Evolutionary conservation across 2,113 vertebrate species (phyloP).

Genomic region (Burhinus oedicnemus): DNA sequence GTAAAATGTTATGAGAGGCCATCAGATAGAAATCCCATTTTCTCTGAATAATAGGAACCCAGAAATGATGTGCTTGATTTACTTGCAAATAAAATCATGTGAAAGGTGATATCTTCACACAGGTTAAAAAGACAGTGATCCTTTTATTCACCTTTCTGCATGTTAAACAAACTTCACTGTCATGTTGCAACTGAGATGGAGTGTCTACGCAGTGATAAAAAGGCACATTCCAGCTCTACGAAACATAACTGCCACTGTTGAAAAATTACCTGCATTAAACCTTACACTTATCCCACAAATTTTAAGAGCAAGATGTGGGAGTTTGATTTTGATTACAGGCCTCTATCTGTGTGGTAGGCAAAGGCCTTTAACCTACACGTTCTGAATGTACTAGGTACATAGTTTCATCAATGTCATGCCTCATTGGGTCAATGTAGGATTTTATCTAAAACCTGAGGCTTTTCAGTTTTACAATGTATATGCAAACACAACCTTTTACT

Average conservation of each 20-base stretch:
- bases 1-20: constrained; percentile 68
- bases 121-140: constrained; percentile 58
- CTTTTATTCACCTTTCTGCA: constrained; percentile 62
- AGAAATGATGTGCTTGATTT: constrained; percentile 76
- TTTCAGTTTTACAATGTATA: constrained; percentile 64
- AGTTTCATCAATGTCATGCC: constrained; percentile 58
- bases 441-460: constrained; percentile 68
- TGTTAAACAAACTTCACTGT: constrained; percentile 70
- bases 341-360: constrained; percentile 69
- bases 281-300: constrained; percentile 53
- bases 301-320: constrained; percentile 71
- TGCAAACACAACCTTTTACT: constrained; percentile 62
- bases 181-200: constrained; percentile 56
- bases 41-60: constrained; percentile 66
- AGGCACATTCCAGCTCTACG: constrained; percentile 51
- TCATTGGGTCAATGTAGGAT: constrained; percentile 60
- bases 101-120: constrained; percentile 68
- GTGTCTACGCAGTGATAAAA: constrained; percentile 62
- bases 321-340: constrained; percentile 68
- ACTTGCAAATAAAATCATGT: constrained; percentile 70
- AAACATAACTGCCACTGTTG: constrained; percentile 66
- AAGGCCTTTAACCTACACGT: constrained; percentile 49
- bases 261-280: constrained; percentile 74
- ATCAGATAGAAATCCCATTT: constrained; percentile 71
- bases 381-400: constrained; percentile 46